Evolutionary conservation across 1,140 invertebrate genomes (phyloP), one percentile per base, ranked within the genome.

Genomic region (Probaryconus sp.): DNA sequence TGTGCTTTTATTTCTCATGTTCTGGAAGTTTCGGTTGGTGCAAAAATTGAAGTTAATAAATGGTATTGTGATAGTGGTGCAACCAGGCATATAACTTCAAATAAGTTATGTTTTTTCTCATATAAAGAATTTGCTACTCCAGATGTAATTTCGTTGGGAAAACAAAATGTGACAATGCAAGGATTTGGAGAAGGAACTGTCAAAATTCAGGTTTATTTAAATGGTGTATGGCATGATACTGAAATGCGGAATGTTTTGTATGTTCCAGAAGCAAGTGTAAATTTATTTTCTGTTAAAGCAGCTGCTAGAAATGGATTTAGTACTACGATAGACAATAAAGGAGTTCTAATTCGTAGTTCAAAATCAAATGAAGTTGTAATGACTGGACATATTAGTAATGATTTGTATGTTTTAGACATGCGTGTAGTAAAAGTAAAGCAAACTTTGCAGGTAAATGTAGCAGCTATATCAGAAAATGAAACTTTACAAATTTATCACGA

Each of bases 341-440:
- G 37, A 33, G 38, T 51, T n/a, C n/a, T n/a, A n/a, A n/a, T n/a
- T n/a, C n/a, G n/a, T n/a, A n/a, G n/a, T n/a, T n/a, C n/a, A n/a
- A n/a, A n/a, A n/a, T n/a, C n/a, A n/a, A n/a, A n/a, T n/a, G n/a
- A n/a, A n/a, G n/a, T n/a, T n/a, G n/a, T 47, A 31, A 47, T 47
- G 42, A 26, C 60, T 18, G 51, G 56, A 21, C 45, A 73, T 26
- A 35, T 47, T 1, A 30, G 3, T 11, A 2, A 10, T 48, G 31
- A 10, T 33, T 2, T 64, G 3, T 65, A 55, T 14, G 17, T 65
- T 3, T 11, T 65, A 9, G 20, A 64, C 20, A 65, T 64, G 35
- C 67, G 31, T 88, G 83, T 74, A 70, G 80, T 67, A 50, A 87
- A 72, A 76, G 81, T 40, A 0, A 7, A 18, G 9, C 13, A 55